Conservation (phyloP, 2,113 vertebrate species). For the Chaetodon auriga region DNA sequence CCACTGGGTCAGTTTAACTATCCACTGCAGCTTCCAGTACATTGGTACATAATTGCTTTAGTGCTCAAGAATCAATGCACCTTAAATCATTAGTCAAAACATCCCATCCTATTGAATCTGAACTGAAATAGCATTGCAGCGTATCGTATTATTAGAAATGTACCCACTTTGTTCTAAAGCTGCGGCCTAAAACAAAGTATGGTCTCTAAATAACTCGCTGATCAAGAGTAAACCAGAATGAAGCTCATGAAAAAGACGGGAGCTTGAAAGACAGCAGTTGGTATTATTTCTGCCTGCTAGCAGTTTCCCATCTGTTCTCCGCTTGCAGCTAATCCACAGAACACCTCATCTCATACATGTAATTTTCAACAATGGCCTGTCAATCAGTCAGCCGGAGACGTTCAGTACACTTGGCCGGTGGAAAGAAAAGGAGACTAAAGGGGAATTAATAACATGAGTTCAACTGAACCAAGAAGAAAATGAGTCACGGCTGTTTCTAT, state of each 20-base stretch:
- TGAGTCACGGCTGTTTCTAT: conserved; percentile 13
- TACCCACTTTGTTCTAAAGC: background rate
- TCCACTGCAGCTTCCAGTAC: too few species aligned
- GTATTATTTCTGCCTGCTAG: background rate
- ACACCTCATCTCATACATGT: conserved; percentile 4
- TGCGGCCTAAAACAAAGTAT: background rate
- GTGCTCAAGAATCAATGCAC: too few species aligned
- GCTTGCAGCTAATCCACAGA: background rate
- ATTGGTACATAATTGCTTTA: too few species aligned
- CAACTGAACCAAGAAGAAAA: background rate
- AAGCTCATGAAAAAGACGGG: conserved; percentile 1
- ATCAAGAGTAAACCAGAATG: background rate
- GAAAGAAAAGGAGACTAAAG: background rate
- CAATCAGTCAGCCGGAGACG: conserved; percentile 3
- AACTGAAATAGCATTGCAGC: background rate
- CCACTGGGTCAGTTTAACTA: too few species aligned
- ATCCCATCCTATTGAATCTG: background rate
- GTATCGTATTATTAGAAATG: background rate
- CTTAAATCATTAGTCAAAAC: background rate
- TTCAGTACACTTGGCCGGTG: background rate
- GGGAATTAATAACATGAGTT: conserved; percentile 7
- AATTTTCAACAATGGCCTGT: conserved; percentile 4
- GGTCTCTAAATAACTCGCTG: background rate
- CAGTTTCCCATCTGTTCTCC: background rate
- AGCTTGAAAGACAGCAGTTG: background rate